A percentile compares a stretch with the other conserved stretches of the same genome.
phyloP scores from a whole-genome alignment of 1,140 invertebrate species.

The Mycetomoellerius zeteki region DNA sequence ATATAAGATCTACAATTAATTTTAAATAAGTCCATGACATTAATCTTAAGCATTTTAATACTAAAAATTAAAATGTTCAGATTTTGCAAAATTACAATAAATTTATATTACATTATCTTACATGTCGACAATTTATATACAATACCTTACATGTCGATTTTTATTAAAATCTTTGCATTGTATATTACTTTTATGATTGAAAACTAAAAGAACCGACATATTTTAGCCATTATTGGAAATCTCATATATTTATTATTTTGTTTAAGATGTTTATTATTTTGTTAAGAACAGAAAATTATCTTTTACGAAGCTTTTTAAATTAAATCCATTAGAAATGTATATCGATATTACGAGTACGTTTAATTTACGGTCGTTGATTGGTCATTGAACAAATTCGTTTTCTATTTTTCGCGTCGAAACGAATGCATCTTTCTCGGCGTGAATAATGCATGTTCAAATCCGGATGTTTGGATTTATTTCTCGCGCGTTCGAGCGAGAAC shows the following conservation, averaged over 20 bases:
- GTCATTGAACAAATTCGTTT: slow-evolving; percentile 22
- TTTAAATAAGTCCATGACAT: not conserved
- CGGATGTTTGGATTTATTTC: slow-evolving; percentile 54
- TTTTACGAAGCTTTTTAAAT: not conserved
- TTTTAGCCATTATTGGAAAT: not conserved
- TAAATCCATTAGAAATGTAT: not conserved
- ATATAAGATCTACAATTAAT: not conserved
- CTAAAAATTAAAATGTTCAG: not conserved
- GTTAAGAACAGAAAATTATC: not conserved
- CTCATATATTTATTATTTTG: not conserved
- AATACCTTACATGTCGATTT: not conserved
- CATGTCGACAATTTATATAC: not conserved
- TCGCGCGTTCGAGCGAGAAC: not conserved
- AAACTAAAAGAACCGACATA: not conserved
- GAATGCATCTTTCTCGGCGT: slow-evolving; percentile 9
- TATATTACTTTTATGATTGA: not conserved
- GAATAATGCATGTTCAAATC: slow-evolving; percentile 55
- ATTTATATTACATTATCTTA: not conserved
- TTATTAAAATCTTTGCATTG: not conserved
- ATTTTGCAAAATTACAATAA: not conserved
- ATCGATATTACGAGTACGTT: slow-evolving; percentile 8
- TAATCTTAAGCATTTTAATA: not conserved
- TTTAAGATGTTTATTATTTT: not conserved
- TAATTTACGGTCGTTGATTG: slow-evolving; percentile 9
- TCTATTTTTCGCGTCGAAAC: not conserved